Conservation (phyloP, 2,113 vertebrate species). For the Aphyosemion australe region DNA sequence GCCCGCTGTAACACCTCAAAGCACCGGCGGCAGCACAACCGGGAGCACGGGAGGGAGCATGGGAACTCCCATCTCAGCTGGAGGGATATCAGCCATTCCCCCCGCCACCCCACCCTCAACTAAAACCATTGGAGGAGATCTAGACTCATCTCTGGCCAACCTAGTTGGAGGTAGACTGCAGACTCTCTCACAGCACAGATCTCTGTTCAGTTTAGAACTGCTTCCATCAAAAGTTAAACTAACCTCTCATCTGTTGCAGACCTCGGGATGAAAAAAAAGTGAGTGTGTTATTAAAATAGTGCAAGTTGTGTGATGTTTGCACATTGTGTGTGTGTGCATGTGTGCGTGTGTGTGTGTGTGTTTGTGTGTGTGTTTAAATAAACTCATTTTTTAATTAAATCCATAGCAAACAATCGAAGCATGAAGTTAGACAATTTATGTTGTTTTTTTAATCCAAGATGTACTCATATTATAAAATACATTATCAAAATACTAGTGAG, state of each 20-base stretch:
- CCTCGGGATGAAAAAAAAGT: slow-evolving; percentile 97
- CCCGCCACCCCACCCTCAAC: slow-evolving; percentile 63
- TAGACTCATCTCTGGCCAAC: slow-evolving; percentile 95
- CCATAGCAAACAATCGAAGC: no score
- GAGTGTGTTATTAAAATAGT: slow-evolving; percentile 70
- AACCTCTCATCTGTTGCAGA: slow-evolving; percentile 75
- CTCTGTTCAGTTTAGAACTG: not conserved
- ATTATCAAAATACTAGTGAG: no score
- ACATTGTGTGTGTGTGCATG: no score
- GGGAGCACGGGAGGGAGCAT: slow-evolving; percentile 72
- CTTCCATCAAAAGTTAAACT: not conserved
- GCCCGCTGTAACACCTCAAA: slow-evolving; percentile 91
- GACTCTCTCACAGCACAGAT: not conserved
- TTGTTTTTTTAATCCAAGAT: no score
- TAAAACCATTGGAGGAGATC: slow-evolving; percentile 91
- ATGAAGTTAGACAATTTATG: no score
- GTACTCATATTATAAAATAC: no score
- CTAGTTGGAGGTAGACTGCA: slow-evolving; percentile 91
- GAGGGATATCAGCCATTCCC: slow-evolving; percentile 68
- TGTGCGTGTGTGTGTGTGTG: no score
- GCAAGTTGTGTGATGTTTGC: not conserved
- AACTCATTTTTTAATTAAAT: no score
- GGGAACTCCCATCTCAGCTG: slow-evolving; percentile 49
- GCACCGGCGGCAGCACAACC: slow-evolving; percentile 80
- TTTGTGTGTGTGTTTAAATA: no score